Conservation (phyloP, 1,140 invertebrate genomes). For the Ooceraea biroi region DNA sequence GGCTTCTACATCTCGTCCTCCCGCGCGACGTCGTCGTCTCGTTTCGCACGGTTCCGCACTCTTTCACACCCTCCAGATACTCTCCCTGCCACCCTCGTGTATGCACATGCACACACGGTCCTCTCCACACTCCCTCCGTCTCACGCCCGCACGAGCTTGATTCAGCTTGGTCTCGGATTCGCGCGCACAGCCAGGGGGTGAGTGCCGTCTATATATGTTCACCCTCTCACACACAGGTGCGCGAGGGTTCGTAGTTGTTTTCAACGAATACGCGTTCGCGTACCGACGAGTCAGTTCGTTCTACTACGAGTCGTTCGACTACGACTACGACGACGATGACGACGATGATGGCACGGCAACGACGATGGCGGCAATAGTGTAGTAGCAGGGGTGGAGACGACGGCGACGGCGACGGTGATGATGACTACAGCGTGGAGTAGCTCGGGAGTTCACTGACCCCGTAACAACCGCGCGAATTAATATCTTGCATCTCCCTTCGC, state of each 20-base stretch:
- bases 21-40: slow-evolving; percentile 62
- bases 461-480: slow-evolving; percentile 81
- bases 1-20: slow-evolving; percentile 21
- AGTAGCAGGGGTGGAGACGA: neutral
- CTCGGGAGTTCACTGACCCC: slow-evolving; percentile 80
- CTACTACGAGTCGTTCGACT: slow-evolving; percentile 74
- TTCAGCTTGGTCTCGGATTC: slow-evolving; percentile 23
- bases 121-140: slow-evolving; percentile 46
- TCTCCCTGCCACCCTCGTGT: slow-evolving; percentile 67
- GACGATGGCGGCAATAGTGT: slow-evolving; percentile 13
- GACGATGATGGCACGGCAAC: neutral
- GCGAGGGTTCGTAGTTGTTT: slow-evolving; percentile 64
- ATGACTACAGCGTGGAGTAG: slow-evolving; percentile 68
- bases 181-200: slow-evolving; percentile 28
- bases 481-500: slow-evolving; percentile 60
- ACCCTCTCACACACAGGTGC: slow-evolving; percentile 55
- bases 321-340: slow-evolving; percentile 51
- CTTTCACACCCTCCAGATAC: slow-evolving; percentile 80
- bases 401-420: slow-evolving; percentile 44
- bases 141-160: slow-evolving; percentile 26
- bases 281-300: slow-evolving; percentile 69
- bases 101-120: slow-evolving; percentile 70
- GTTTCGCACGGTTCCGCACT: slow-evolving; percentile 75
- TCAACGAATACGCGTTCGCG: slow-evolving; percentile 77
- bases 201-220: slow-evolving; percentile 30